Evolutionary conservation across 2,797 vertebrate species (phyloP).

Genomic region (Botia almorhae): DNA sequence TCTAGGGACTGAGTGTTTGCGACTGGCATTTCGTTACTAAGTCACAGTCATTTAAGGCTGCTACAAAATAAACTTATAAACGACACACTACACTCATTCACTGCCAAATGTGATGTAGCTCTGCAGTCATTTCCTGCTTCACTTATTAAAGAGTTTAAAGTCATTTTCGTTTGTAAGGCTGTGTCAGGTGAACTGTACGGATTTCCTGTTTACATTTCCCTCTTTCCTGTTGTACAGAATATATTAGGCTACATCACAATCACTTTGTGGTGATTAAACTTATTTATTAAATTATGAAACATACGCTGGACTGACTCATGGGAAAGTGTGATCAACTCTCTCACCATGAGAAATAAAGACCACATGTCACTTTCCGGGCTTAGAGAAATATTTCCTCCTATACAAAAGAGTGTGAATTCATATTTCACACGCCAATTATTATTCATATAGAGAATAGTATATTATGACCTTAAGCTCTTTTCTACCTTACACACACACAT

Average conservation of each 20-base stretch:
- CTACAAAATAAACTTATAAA: constrained; percentile 33
- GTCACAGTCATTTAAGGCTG: constrained; percentile 18
- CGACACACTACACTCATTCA: constrained; percentile 28
- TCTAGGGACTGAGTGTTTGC: constrained; percentile 18
- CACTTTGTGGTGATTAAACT: too few relatives aligned
- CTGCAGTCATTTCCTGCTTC: constrained; percentile 12
- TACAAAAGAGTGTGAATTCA: constrained; percentile 18
- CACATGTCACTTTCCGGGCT: background rate
- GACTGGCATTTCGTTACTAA: background rate
- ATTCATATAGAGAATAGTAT: background rate
- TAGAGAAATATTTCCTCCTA: constrained; percentile 5
- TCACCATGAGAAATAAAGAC: background rate
- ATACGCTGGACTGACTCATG: background rate
- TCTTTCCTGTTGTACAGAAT: too few relatives aligned
- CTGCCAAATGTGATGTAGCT: constrained; percentile 4
- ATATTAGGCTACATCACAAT: background rate
- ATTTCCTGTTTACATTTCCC: too few relatives aligned
- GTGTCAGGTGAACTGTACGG: constrained; percentile 8
- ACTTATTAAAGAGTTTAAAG: constrained; percentile 23
- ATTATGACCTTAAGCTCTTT: background rate
- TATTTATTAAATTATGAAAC: background rate
- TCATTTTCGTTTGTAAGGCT: constrained; percentile 1
- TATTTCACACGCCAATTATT: background rate
- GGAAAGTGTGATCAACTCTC: background rate
- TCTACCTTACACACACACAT: background rate